Evolutionary conservation across 2,797 vertebrate genomes (phyloP).

Genomic region (Gymnoscopelus microlampas): DNA sequence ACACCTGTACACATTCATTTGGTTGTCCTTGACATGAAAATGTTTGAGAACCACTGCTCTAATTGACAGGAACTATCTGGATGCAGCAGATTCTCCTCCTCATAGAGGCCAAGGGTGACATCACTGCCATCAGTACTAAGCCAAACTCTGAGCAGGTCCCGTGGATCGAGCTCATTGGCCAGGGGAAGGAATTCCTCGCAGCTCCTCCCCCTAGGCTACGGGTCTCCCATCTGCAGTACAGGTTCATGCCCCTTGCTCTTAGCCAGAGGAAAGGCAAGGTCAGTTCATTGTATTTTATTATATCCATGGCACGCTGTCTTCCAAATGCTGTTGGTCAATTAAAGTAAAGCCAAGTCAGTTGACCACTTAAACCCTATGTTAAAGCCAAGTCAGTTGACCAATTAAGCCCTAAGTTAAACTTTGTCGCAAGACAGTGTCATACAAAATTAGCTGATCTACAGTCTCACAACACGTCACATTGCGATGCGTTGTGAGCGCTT

Average conservation of each 20-base stretch:
- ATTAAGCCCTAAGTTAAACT: too few species aligned
- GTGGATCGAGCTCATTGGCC: constrained; percentile 65
- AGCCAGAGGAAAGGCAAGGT: constrained; percentile 72
- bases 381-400: too few species aligned
- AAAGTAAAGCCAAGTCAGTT: too few species aligned
- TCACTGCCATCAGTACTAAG: constrained; percentile 22
- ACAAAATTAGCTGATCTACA: too few species aligned
- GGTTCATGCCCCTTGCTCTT: constrained; percentile 63
- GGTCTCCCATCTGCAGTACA: constrained; percentile 61
- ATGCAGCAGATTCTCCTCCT: constrained; percentile 76
- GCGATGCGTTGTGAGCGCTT: too few species aligned
- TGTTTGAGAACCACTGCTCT: neutral
- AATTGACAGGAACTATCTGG: constrained; percentile 73
- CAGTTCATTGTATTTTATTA: constrained; percentile 16
- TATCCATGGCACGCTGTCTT: neutral
- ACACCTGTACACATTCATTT: too few species aligned
- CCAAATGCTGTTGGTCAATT: neutral
- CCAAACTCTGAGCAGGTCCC: constrained; percentile 39
- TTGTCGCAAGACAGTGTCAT: too few species aligned
- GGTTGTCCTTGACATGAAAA: too few species aligned
- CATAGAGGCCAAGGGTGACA: constrained; percentile 64
- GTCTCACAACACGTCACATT: too few species aligned
- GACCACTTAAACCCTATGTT: too few species aligned
- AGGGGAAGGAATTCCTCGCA: constrained; percentile 40
- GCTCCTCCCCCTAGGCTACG: constrained; percentile 53